These are phyloP conservation scores for Chiropotes sagulatus DNA, from an alignment of 2,797 vertebrate genomes.

Conservation along the genomic window DNA sequence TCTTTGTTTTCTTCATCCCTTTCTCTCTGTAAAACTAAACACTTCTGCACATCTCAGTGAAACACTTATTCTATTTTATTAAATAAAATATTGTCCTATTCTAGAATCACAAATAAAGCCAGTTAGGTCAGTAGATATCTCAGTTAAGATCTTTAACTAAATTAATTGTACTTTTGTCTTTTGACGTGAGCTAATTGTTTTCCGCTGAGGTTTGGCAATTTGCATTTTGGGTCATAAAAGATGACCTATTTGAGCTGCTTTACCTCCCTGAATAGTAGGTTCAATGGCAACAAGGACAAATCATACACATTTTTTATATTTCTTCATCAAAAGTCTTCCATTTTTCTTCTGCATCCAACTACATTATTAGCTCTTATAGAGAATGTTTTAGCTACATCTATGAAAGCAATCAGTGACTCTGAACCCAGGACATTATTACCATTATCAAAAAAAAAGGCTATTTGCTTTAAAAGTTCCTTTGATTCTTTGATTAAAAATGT, in stretches of 20 bases:
- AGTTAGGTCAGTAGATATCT: background rate
- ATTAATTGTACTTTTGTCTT: background rate
- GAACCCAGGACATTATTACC: background rate
- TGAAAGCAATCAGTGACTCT: background rate
- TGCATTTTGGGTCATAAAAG: background rate
- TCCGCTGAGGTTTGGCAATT: background rate
- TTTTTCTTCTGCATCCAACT: background rate
- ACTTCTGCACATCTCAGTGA: background rate
- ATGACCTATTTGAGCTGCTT: background rate
- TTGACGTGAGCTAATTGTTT: background rate
- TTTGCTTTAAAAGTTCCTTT: background rate
- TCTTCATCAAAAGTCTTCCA: background rate
- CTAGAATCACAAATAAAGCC: background rate
- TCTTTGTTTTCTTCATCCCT: background rate
- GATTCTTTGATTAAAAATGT: background rate
- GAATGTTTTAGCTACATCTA: background rate
- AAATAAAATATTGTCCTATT: background rate
- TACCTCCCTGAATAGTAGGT: background rate
- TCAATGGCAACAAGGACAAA: background rate
- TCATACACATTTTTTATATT: background rate
- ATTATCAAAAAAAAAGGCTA: background rate
- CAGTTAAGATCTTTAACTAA: background rate
- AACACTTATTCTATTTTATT: background rate
- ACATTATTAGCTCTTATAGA: background rate
- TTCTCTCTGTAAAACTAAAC: background rate